These are phyloP conservation scores for Acholoe squamosa DNA, from an alignment of 2,888 invertebrate species.

Conservation along the genomic window DNA sequence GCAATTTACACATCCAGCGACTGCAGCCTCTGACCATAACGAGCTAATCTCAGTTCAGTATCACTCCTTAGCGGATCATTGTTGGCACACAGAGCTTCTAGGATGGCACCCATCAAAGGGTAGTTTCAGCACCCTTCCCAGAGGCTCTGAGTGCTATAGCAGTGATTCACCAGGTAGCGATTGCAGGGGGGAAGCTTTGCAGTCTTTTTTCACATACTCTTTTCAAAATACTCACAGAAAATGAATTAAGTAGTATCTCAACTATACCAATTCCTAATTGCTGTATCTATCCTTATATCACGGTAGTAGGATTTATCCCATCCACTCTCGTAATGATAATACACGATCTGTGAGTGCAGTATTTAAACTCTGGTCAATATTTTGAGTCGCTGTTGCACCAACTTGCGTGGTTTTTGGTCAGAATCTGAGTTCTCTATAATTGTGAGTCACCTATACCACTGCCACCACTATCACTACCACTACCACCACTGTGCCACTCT, in stretches of 20 bases:
- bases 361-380: not conserved
- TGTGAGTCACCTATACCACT: not conserved
- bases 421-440: not conserved
- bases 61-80: not conserved
- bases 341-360: not conserved
- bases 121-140: not conserved
- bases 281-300: no score
- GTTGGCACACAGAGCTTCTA: not conserved
- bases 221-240: no score
- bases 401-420: not conserved
- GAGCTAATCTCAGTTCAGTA: not conserved
- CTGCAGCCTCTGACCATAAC: not conserved
- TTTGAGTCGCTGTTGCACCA: not conserved
- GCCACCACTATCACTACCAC: not conserved
- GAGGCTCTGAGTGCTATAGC: no score
- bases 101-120: not conserved
- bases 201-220: not conserved
- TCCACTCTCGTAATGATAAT: no score
- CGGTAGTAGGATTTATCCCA: no score
- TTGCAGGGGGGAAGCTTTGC: not conserved
- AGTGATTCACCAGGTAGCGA: no score
- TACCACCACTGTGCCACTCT: conserved; percentile 13
- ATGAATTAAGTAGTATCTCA: no score
- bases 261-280: no score
- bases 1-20: not conserved